phyloP scores from a whole-genome alignment of 1,140 invertebrate species.

The Gyrodactylus salaris region DNA sequence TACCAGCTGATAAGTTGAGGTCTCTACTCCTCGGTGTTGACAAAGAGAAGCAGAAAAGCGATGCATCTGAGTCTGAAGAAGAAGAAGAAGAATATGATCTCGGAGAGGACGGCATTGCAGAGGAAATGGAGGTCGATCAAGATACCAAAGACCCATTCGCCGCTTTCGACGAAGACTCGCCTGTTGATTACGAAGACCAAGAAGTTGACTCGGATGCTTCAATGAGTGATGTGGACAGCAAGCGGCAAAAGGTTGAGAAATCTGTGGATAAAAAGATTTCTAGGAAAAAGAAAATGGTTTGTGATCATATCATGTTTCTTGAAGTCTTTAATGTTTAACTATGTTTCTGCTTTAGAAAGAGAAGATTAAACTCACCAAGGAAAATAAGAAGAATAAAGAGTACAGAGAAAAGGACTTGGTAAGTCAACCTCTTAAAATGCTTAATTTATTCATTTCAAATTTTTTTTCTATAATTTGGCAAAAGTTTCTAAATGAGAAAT shows the following conservation, averaged over 20 bases:
- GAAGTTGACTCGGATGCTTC: neutral
- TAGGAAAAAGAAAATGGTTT: neutral
- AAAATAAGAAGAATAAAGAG: neutral
- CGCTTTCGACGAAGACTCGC: neutral
- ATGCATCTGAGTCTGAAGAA: neutral
- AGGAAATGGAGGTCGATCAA: neutral
- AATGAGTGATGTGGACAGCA: neutral
- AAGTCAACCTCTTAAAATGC: neutral
- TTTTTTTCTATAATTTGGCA: neutral
- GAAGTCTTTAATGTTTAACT: neutral
- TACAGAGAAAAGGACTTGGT: neutral
- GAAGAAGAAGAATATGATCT: neutral
- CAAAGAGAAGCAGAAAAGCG: no score
- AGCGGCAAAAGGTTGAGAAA: neutral
- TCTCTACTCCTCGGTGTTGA: neutral
- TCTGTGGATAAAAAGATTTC: neutral
- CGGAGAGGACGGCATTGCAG: neutral
- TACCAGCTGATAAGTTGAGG: neutral
- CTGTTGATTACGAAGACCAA: neutral
- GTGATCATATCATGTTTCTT: neutral
- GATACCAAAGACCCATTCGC: neutral
- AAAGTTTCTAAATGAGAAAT: neutral
- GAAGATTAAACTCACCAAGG: neutral
- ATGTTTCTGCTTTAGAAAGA: neutral
- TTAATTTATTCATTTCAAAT: neutral